Percentiles rank a stretch among this genome's conserved stretches.
phyloP scores from a whole-genome alignment of 2,113 vertebrate genomes.

The Perccottus glenii region DNA sequence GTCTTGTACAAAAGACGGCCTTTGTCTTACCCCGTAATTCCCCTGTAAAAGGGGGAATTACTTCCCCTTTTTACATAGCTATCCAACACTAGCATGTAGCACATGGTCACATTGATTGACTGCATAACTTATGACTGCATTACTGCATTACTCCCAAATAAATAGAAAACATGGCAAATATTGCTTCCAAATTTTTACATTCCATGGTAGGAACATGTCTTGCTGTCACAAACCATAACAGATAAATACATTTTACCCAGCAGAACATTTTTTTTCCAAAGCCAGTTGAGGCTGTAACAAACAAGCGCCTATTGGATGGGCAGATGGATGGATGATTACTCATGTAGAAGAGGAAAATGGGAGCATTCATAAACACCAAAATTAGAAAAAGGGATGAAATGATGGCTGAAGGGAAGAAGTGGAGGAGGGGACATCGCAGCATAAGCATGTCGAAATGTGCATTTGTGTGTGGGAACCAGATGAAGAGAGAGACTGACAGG shows the following conservation, averaged over 20 bases:
- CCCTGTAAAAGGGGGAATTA: too few species aligned
- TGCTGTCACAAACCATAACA: neutral
- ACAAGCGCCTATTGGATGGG: constrained; percentile 36
- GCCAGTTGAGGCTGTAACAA: constrained; percentile 22
- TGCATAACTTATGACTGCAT: too few species aligned
- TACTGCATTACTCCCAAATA: too few species aligned
- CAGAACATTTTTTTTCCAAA: constrained; percentile 11
- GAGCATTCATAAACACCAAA: constrained; percentile 56
- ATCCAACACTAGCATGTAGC: too few species aligned
- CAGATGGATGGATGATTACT: constrained; percentile 68
- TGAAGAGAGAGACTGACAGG: constrained; percentile 62
- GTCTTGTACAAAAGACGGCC: too few species aligned
- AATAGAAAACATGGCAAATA: too few species aligned
- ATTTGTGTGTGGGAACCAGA: constrained; percentile 23
- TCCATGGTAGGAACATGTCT: neutral
- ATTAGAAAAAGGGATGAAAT: constrained; percentile 64
- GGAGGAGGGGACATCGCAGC: constrained; percentile 5
- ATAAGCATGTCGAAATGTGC: constrained; percentile 7
- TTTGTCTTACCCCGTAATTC: too few species aligned
- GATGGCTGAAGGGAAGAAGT: constrained; percentile 4
- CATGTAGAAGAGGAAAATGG: constrained; percentile 47
- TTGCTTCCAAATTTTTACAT: neutral
- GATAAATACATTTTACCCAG: neutral
- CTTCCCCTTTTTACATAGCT: too few species aligned
- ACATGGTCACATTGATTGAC: too few species aligned